Evolutionary conservation across 2,113 vertebrate genomes (phyloP), one percentile per base, ranked within the genome.

Genomic region (Bucco capensis): DNA sequence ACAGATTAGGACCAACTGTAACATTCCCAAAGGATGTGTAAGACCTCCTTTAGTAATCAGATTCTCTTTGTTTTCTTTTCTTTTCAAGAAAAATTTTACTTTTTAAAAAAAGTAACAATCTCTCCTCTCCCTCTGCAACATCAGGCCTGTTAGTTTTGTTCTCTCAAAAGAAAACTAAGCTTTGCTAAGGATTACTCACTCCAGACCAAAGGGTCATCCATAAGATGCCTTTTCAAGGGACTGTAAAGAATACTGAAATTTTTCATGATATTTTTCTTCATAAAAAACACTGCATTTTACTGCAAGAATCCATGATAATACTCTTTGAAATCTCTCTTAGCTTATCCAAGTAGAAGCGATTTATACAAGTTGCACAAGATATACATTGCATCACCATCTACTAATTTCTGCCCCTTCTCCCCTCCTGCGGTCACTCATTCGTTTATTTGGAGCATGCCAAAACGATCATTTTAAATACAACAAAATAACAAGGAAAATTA

Each of bases 171-270:
- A 5, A 72, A 23, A 58, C 38, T 42, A 57, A n/a, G 42, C 12
- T 7, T 78, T 90, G 25, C 30, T 28, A 17, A 40, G 19, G 19
- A 21, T 76, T 62, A 62, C 17, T 35, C 53, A 46, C 30, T 53
- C 47, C n/a, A n/a, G n/a, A n/a, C n/a, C n/a, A n/a, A n/a, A 57
- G 94, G 54, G 30, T 97, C 96, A 74, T 98, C 98, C n/a, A 98
- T 98, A 78, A 99, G 97, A 86, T 99, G 98, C 94, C 99, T 98
- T 96, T 98, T 98, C 96, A 99, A 94, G 53, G 98, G 98, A 94
- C 98, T 99, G 97, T 98, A 98, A 23, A 98, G 96, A 91, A 97
- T 25, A 8, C 99, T 99, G 98, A 98, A 99, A 97, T 99, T 99
- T 96, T 98, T 97, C 57, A 99, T 99, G 97, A 99, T n/a, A 19